Evolutionary conservation across 2,888 invertebrate species (phyloP).

Genomic region (Cremastobaeus sp.): DNA sequence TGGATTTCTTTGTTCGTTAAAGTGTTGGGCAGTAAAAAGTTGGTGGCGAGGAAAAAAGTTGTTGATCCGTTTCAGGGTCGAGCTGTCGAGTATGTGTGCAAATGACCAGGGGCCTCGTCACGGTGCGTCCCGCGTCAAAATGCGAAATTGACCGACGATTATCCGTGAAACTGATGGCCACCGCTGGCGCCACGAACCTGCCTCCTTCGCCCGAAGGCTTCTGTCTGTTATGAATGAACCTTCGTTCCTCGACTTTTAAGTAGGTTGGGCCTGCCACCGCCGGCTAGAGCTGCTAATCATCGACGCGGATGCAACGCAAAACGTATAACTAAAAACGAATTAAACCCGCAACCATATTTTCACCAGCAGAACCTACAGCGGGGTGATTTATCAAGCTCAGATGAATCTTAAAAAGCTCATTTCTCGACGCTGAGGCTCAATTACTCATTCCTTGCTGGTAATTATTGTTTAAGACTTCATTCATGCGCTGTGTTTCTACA

Average conservation of each 20-base stretch:
- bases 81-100: slow-evolving; percentile 46
- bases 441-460: no score
- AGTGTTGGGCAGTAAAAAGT: slow-evolving; percentile 1
- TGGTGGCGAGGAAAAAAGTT: slow-evolving; percentile 7
- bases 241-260: slow-evolving; percentile 60
- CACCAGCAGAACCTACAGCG: neutral
- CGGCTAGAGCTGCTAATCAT: slow-evolving; percentile 54
- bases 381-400: slow-evolving; percentile 19
- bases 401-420: neutral
- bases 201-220: slow-evolving; percentile 64
- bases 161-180: slow-evolving; percentile 76
- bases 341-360: slow-evolving; percentile 19
- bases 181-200: slow-evolving; percentile 68
- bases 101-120: slow-evolving; percentile 55
- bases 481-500: no score
- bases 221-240: slow-evolving; percentile 71
- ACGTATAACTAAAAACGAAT: slow-evolving; percentile 52
- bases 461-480: no score
- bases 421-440: no score
- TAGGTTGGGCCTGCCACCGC: slow-evolving; percentile 54
- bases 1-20: slow-evolving; percentile 20
- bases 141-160: slow-evolving; percentile 75
- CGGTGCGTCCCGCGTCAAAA: slow-evolving; percentile 71
- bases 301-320: slow-evolving; percentile 39
- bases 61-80: slow-evolving; percentile 49